Base-by-base conservation (phyloP, 1,140 invertebrate species). In the Steinernema feltiae region DNA sequence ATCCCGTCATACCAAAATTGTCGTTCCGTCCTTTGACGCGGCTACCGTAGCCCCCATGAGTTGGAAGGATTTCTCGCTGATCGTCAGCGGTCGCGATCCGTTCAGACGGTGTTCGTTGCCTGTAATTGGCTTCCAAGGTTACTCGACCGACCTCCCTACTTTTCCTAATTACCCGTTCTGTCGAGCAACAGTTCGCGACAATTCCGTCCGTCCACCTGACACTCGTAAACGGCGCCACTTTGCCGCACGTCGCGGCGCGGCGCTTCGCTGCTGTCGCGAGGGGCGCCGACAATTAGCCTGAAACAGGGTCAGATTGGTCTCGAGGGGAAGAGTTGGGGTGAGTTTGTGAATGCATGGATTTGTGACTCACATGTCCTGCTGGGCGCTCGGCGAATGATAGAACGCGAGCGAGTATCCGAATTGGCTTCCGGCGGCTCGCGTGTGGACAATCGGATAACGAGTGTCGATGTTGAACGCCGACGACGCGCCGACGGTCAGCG, bases 31-130 rank as follows among this genome's bases (percentile, higher is more conserved):
- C 71, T 84, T 86, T 35, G 79, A 81, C 0, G 84, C 75, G n/a
- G 72, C 76, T 18, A 98, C 90, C 0, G 94, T 94, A 0, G 95
- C 94, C 30, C 95, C 95, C 82, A 98, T 94, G 94, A 94, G 97
- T 87, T 98, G 95, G 84, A 91, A 85, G 0, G 93, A 93, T 87
- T 97, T 98, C 80, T 93, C 90, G 86, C 97, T 95, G 75, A 93
- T 90, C 80, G 92, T 90, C 74, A 89, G 87, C 15, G 88, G 70
- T 18, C 70, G 41, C 7, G 83, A 84, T 53, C 84, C 84, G 76
- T 85, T 85, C 63, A 85, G 75, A 12, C 84, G 79, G 18, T 78
- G 73, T 70, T 86, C 84, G 69, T 85, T 85, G 31, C 83, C 83
- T 82, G 53, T 7, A 63, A 63, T 15, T 63, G 24, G 24, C 7